Conservation (phyloP, 2,113 vertebrate species). For the Dromiciops gliroides region DNA sequence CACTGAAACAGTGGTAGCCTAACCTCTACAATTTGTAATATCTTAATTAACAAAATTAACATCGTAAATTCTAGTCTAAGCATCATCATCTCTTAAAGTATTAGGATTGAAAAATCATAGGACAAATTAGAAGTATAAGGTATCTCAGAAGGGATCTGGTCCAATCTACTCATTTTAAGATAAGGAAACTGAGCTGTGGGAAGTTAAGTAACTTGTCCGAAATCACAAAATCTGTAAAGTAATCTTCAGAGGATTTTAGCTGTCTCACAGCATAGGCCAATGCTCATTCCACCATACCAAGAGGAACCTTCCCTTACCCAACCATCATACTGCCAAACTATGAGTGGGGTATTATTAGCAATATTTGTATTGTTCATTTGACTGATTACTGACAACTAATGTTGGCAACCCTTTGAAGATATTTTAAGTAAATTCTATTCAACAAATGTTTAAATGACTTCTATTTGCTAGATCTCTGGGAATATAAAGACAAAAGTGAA, state of each 20-base stretch:
- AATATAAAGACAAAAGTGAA: not conserved
- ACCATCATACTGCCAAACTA: not conserved
- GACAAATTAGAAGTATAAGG: not conserved
- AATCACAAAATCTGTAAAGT: not conserved
- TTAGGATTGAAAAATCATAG: not conserved
- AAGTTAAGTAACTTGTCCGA: not conserved
- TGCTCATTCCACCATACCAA: not conserved
- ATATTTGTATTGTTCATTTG: not conserved
- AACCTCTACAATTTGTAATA: not conserved
- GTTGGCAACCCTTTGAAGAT: not conserved
- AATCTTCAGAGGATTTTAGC: not conserved
- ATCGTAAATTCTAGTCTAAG: not conserved
- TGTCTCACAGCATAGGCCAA: not conserved
- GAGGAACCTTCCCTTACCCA: not conserved
- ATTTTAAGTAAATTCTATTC: not conserved
- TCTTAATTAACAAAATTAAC: not conserved
- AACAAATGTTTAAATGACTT: not conserved
- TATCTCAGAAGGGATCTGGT: not conserved
- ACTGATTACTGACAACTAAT: not conserved
- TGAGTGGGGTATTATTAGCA: not conserved
- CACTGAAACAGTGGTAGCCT: not conserved
- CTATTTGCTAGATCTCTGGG: not conserved
- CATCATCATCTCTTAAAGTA: not conserved
- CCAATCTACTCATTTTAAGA: not conserved
- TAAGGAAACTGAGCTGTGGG: not conserved